Evolutionary conservation across 2,113 vertebrate species (phyloP).

Genomic region (Brachionichthys hirsutus): DNA sequence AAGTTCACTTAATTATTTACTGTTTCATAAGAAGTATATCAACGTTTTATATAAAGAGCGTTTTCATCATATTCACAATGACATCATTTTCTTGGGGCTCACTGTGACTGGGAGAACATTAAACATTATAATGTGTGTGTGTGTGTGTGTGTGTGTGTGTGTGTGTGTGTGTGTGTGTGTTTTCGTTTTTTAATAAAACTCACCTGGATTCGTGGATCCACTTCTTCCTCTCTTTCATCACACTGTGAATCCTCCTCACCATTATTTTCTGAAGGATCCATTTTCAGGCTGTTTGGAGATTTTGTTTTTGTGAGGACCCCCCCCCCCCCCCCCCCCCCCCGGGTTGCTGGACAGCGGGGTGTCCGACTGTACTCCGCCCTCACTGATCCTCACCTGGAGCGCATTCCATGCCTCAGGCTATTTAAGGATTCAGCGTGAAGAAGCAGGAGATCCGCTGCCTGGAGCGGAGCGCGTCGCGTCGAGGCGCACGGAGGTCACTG

Average conservation of each 20-base stretch:
- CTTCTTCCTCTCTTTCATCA: slow-evolving; percentile 83
- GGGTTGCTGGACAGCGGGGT: slow-evolving; percentile 15
- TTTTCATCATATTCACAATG: too few species aligned
- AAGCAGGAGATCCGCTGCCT: neutral
- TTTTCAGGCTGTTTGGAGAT: slow-evolving; percentile 23
- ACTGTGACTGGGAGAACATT: too few species aligned
- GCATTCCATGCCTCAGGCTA: slow-evolving; percentile 2
- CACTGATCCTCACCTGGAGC: slow-evolving; percentile 11
- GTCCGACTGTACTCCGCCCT: slow-evolving; percentile 19
- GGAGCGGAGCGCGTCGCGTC: slow-evolving; percentile 19
- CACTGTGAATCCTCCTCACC: slow-evolving; percentile 62
- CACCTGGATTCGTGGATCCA: slow-evolving; percentile 95
- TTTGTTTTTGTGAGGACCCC: slow-evolving; percentile 3
- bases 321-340: slow-evolving; percentile 50
- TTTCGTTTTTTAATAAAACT: slow-evolving; percentile 5
- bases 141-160: too few species aligned
- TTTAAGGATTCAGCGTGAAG: neutral
- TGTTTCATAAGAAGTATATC: too few species aligned
- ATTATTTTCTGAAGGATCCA: slow-evolving; percentile 67
- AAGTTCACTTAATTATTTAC: too few species aligned
- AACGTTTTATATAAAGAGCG: too few species aligned
- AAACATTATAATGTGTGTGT: too few species aligned
- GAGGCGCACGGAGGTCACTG: slow-evolving; percentile 4
- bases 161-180: neutral
- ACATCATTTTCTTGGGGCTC: too few species aligned